Conservation (phyloP, 2,113 vertebrate species). For the Mormoops blainvillei region DNA sequence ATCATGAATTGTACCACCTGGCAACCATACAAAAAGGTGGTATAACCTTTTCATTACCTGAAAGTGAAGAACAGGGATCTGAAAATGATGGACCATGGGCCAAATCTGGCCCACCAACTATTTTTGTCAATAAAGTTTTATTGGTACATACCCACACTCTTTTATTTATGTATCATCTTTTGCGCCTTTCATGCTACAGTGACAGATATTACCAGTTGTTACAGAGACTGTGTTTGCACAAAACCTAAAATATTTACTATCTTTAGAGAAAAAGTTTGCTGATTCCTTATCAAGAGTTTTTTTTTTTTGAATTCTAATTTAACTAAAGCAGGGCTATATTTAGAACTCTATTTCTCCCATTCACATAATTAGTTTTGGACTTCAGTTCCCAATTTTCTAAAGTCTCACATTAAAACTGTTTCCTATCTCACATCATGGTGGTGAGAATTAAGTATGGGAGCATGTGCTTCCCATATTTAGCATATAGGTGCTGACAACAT, state of each 20-base stretch:
- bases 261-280: neutral
- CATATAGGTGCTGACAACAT: neutral
- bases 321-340: neutral
- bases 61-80: neutral
- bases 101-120: neutral
- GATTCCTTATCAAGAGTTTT: neutral
- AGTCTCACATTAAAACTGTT: neutral
- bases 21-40: neutral
- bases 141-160: neutral
- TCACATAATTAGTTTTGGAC: neutral
- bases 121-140: constrained; percentile 25
- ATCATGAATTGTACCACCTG: neutral
- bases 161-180: neutral
- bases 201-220: neutral
- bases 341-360: neutral
- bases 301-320: neutral
- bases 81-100: neutral
- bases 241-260: neutral
- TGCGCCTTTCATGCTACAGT: neutral
- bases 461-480: neutral
- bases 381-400: neutral
- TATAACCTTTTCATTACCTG: neutral
- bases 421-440: neutral
- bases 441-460: neutral
- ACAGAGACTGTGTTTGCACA: neutral